Evolutionary conservation across 2,888 invertebrate species (phyloP), one percentile per base, ranked within the genome.

Genomic region (Zele albiditarsus): DNA sequence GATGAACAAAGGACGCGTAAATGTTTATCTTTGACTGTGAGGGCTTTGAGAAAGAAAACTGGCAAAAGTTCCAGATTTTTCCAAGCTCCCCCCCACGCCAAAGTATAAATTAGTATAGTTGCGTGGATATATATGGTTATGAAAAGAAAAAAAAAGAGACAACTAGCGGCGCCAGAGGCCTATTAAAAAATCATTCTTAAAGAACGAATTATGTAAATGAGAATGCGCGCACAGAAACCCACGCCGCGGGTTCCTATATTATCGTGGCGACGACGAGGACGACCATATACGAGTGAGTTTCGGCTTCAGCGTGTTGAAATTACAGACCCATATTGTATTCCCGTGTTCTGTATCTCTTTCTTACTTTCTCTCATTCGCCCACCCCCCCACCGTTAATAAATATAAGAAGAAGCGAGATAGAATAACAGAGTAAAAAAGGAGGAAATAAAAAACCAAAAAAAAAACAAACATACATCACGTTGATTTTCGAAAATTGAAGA

Each of bases 141-240:
- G 66, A 57, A 27, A 28, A 68, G 46, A 49, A 60, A 68, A 57
- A 27, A 28, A 68, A 57, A 49, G 49, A n/a, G 76, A 42, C 16
- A 69, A n/a, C 57, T 75, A 81, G 53, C 84, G 88, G 87, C 88
- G 87, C 88, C 88, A 88, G 84, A 81, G 84, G 85, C 85, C 87
- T 87, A 87, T 88, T 88, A 88, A 88, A 86, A 88, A 86, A 86
- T 83, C 87, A 86, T 80, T 87, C 84, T 87, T 85, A 83, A 88
- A 84, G 84, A 85, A 84, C 84, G 84, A 88, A 88, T 88, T 88
- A 88, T 88, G 88, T 86, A 87, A 87, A 88, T 87, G 84, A 88
- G 82, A 38, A 53, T 23, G 8, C 46, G 46, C 16, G n/a, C 20
- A 33, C 71, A 38, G 12, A 72, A 65, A 63, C 75, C 67, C 65